Evolutionary conservation across 2,888 invertebrate species (phyloP).

Genomic region (Lypha dubia): DNA sequence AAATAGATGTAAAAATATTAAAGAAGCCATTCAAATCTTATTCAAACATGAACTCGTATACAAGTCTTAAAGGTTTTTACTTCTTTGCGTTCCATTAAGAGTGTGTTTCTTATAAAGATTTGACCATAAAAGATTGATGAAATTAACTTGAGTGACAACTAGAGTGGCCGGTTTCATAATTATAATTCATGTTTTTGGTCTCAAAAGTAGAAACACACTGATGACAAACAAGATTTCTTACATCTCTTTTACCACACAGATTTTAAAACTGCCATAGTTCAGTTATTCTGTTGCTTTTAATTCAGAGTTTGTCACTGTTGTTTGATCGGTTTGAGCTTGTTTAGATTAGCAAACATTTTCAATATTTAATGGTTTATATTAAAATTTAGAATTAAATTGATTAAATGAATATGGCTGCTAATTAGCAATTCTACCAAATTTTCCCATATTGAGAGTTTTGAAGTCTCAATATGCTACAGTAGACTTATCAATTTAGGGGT

Average conservation of each 20-base stretch:
- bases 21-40: constrained; percentile 21
- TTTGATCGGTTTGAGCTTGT: constrained; percentile 54
- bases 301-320: constrained; percentile 16
- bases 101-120: background rate
- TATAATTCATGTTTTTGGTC: background rate
- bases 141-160: constrained; percentile 23
- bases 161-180: constrained; percentile 19
- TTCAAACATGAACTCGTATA: constrained; percentile 13
- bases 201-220: background rate
- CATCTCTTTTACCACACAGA: background rate
- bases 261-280: constrained; percentile 58
- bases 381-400: background rate
- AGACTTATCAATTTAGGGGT: too few species aligned
- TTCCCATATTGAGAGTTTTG: too few species aligned
- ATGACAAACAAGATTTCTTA: constrained; percentile 4
- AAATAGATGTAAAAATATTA: background rate
- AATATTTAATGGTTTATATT: background rate
- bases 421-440: too few species aligned
- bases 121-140: background rate
- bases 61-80: background rate
- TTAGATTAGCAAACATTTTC: constrained; percentile 4
- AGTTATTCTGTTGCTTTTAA: constrained; percentile 24
- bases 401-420: too few species aligned
- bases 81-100: background rate
- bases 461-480: too few species aligned